phyloP scores from a whole-genome alignment of 2,888 invertebrate genomes.

The Priocnemis perturbator region DNA sequence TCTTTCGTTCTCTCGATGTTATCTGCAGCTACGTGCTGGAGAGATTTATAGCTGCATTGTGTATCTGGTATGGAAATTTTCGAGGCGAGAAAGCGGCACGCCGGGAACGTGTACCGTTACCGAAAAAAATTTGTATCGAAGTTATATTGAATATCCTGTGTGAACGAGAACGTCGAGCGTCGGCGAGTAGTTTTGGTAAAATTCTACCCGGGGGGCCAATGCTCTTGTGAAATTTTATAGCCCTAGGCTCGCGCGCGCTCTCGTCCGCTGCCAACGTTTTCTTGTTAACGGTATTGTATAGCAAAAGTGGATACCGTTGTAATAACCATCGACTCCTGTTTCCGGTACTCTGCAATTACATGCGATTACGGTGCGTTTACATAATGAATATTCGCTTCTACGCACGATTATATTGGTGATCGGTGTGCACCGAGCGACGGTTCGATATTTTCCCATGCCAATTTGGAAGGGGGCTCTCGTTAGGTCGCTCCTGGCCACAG shows the following conservation, averaged over 20 bases:
- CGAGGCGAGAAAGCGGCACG: slow-evolving; percentile 41
- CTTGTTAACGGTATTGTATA: slow-evolving; percentile 1
- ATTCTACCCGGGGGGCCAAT: slow-evolving; percentile 5
- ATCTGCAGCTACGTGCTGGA: slow-evolving; percentile 34
- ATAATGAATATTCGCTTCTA: too few species aligned
- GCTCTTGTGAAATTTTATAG: too few species aligned
- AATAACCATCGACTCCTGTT: background rate
- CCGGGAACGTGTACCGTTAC: slow-evolving; percentile 33
- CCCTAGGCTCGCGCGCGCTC: background rate
- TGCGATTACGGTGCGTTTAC: background rate
- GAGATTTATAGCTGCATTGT: slow-evolving; percentile 48
- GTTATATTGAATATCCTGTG: slow-evolving; percentile 29
- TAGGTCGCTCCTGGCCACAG: background rate
- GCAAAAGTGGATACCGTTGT: background rate
- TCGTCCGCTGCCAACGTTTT: background rate
- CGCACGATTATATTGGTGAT: background rate
- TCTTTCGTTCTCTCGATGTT: slow-evolving; percentile 31
- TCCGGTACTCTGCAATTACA: too few species aligned
- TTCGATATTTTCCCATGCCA: background rate
- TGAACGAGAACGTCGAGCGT: slow-evolving; percentile 41
- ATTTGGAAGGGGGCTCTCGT: slow-evolving; percentile 4
- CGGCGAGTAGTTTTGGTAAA: slow-evolving; percentile 46
- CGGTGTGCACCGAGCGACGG: background rate
- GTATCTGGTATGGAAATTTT: slow-evolving; percentile 50
- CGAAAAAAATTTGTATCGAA: slow-evolving; percentile 40